These are phyloP conservation scores for Cnemophilus loriae DNA, from an alignment of 2,113 vertebrate species.

Conservation along the genomic window DNA sequence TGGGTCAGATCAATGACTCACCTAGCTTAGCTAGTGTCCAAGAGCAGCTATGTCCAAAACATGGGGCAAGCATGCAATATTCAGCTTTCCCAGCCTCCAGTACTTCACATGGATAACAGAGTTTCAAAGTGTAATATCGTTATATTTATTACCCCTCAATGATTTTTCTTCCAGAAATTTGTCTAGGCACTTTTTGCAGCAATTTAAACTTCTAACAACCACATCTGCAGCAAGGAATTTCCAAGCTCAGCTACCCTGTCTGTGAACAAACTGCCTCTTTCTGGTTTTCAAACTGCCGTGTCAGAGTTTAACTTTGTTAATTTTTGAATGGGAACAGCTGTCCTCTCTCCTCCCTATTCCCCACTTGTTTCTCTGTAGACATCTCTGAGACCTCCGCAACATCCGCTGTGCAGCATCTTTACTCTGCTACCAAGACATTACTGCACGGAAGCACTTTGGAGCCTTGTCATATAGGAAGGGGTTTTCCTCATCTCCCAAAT, in stretches of 20 bases:
- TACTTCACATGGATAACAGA: neutral
- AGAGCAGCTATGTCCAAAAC: neutral
- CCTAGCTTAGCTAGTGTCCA: neutral
- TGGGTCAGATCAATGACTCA: neutral
- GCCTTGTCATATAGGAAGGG: neutral
- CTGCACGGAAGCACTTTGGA: neutral
- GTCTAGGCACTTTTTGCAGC: neutral
- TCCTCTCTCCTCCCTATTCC: neutral
- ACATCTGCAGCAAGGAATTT: constrained; percentile 7
- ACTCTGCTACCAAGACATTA: neutral
- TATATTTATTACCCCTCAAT: neutral
- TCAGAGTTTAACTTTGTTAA: neutral
- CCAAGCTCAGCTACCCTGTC: neutral
- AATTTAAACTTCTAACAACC: neutral
- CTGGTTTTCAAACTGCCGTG: neutral
- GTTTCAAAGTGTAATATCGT: neutral
- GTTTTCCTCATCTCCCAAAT: neutral
- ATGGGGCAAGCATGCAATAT: neutral
- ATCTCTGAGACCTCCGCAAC: neutral
- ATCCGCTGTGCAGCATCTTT: neutral
- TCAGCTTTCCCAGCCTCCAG: neutral
- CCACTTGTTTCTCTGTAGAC: neutral
- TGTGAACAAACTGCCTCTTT: neutral
- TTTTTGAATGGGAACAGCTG: neutral
- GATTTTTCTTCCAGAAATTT: neutral